Evolutionary conservation across 1,140 invertebrate species (phyloP).

Genomic region (Triops longicaudatus): DNA sequence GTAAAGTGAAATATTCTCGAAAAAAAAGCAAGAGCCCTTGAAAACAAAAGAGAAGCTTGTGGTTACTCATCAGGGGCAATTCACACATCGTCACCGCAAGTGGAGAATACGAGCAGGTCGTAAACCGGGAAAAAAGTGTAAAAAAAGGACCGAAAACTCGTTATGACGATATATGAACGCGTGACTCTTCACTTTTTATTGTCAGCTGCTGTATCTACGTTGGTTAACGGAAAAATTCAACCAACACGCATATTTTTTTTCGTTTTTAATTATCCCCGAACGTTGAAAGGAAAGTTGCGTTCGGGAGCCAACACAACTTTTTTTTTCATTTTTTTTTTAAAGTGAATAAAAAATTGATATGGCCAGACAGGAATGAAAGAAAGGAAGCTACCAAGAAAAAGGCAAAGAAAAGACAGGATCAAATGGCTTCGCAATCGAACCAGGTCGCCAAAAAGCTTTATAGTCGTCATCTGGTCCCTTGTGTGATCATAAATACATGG

Average conservation of each 20-base stretch:
- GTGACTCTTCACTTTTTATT: background rate
- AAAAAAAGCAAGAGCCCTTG: background rate
- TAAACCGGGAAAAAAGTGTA: background rate
- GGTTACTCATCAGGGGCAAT: background rate
- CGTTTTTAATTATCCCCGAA: no score
- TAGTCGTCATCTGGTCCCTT: conserved; percentile 2
- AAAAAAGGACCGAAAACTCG: background rate
- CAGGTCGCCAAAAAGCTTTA: background rate
- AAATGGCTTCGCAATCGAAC: background rate
- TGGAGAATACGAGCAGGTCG: background rate
- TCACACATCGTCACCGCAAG: background rate
- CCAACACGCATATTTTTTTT: no score
- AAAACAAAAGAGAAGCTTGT: background rate
- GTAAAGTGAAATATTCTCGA: background rate
- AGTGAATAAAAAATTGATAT: no score
- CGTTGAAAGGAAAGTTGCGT: no score
- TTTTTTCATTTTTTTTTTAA: background rate
- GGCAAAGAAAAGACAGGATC: background rate
- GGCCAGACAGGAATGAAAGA: background rate
- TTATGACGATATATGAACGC: background rate
- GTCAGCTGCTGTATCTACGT: no score
- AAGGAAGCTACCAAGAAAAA: background rate
- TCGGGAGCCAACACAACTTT: background rate
- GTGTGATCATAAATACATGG: background rate
- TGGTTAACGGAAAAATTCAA: no score